A percentile compares a stretch with the other conserved stretches of the same genome.
Conservation (phyloP, 1,140 invertebrate genomes). For the Rhagoletis pomonella region DNA sequence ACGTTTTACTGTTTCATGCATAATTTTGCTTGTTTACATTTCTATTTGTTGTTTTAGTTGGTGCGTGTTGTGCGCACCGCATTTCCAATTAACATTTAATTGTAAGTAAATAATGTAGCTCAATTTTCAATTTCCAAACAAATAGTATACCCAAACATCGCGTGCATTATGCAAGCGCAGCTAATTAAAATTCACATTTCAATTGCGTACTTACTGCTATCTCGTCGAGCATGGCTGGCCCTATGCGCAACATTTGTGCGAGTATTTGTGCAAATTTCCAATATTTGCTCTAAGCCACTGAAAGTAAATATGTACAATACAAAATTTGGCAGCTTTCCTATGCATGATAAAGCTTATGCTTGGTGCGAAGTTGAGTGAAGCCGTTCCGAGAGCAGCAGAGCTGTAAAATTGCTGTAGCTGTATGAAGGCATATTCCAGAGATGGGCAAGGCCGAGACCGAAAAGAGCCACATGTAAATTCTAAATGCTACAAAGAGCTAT, state of each 20-base stretch:
- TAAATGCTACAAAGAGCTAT: no score
- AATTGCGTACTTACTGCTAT: background rate
- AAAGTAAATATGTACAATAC: background rate
- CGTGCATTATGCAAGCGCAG: background rate
- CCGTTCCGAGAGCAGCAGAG: no score
- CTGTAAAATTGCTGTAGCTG: no score
- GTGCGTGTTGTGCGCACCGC: no score
- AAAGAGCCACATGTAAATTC: no score
- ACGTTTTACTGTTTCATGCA: background rate
- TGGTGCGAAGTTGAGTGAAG: no score
- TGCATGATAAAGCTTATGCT: background rate
- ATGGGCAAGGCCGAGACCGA: no score
- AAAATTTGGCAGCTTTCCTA: background rate
- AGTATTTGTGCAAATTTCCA: background rate
- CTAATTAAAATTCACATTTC: conserved; percentile 36
- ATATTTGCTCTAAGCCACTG: background rate
- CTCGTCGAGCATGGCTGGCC: background rate
- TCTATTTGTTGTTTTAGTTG: background rate
- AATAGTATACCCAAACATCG: background rate
- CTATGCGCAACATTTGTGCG: background rate
- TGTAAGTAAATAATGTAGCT: conserved; percentile 18
- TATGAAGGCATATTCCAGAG: no score
- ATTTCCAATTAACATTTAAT: conserved; percentile 5
- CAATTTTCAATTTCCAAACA: background rate
- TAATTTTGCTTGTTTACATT: conserved; percentile 7